Percentiles rank a stretch among this genome's conserved stretches.
Conservation (phyloP, 1,140 invertebrate species). For the Heliothis subflexa region DNA sequence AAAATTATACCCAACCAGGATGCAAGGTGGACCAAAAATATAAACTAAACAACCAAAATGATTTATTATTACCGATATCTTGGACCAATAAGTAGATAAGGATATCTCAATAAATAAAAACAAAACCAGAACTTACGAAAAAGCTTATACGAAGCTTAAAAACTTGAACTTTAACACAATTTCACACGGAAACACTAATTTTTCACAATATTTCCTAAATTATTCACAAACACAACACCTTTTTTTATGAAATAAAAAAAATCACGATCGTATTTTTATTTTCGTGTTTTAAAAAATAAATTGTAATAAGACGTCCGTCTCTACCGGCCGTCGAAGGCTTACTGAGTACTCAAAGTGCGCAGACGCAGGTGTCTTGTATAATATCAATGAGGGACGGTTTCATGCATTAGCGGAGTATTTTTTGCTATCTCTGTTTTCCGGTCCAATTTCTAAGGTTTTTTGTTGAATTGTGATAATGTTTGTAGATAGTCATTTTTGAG, state of each 20-base stretch:
- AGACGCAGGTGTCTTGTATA: constrained; percentile 60
- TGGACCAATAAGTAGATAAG: no score
- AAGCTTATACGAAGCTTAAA: no score
- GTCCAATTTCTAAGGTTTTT: constrained; percentile 16
- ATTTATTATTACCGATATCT: no score
- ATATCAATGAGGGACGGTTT: constrained; percentile 57
- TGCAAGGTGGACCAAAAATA: no score
- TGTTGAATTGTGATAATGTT: not conserved
- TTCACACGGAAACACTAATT: no score
- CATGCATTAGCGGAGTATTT: constrained; percentile 52
- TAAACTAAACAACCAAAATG: no score
- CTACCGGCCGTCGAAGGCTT: constrained; percentile 49
- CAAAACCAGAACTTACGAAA: no score
- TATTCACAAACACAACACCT: not conserved
- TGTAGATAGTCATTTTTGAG: not conserved
- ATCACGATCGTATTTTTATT: not conserved
- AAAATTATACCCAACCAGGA: no score
- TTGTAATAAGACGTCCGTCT: constrained; percentile 22
- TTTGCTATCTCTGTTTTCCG: constrained; percentile 4
- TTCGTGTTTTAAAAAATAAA: not conserved
- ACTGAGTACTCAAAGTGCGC: constrained; percentile 55
- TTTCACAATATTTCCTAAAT: no score
- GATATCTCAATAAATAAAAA: no score
- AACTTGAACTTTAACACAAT: no score
- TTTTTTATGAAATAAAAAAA: not conserved